Evolutionary conservation across 2,113 vertebrate genomes (phyloP).

Genomic region (Neotoma lepida): DNA sequence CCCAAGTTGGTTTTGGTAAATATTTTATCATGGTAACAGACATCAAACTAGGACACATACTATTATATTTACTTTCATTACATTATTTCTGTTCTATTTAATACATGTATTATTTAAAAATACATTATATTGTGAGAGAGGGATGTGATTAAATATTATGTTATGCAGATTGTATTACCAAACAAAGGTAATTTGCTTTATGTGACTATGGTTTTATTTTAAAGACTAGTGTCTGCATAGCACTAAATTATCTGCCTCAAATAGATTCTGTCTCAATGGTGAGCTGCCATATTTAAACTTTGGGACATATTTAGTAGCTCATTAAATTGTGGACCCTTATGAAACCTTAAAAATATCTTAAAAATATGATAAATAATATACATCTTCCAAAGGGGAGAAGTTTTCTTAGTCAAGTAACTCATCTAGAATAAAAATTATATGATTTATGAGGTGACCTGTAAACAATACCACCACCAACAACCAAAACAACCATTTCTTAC

Average conservation of each 20-base stretch:
- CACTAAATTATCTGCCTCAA: background rate
- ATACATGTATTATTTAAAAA: background rate
- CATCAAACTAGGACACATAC: background rate
- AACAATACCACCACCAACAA: background rate
- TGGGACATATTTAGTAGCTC: background rate
- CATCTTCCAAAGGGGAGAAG: background rate
- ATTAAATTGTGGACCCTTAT: background rate
- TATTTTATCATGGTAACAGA: background rate
- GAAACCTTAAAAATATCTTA: background rate
- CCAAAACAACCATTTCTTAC: background rate
- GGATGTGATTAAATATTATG: background rate
- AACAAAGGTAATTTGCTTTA: background rate
- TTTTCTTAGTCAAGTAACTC: background rate
- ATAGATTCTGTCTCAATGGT: background rate
- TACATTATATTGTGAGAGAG: background rate
- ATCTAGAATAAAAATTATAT: background rate
- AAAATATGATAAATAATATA: constrained; percentile 1
- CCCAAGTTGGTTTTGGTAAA: background rate
- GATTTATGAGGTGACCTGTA: background rate
- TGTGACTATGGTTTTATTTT: background rate
- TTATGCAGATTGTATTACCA: background rate
- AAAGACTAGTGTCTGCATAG: background rate
- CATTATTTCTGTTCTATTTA: background rate
- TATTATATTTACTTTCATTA: background rate
- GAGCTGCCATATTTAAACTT: background rate